Conservation (phyloP, 2,888 invertebrate species). For the Pharmacophagus antenor region DNA sequence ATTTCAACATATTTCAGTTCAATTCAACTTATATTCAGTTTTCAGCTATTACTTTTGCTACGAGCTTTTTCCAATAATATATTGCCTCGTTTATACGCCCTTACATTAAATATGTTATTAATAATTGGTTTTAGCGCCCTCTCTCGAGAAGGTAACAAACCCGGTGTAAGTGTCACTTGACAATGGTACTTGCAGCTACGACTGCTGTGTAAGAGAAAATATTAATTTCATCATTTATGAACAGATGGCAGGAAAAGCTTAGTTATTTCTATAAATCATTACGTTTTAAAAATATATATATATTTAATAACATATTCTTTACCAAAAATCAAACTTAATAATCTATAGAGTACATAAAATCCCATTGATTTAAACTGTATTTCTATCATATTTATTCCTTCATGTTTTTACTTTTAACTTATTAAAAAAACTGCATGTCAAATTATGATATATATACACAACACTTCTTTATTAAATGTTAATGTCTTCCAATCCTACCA, state of each 20-base stretch:
- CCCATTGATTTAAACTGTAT: background rate
- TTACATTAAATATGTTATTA: background rate
- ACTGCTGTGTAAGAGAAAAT: background rate
- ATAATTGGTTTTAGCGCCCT: conserved; percentile 16
- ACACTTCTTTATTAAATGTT: background rate
- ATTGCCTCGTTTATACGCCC: background rate
- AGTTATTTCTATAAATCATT: background rate
- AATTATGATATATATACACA: background rate
- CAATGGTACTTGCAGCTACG: background rate
- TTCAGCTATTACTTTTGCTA: background rate
- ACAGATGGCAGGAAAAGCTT: conserved; percentile 15
- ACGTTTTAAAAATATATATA: background rate
- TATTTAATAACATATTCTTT: background rate
- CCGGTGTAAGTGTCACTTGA: background rate
- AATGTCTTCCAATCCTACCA: conserved; percentile 55
- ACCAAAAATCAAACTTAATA: background rate
- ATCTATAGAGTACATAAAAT: background rate
- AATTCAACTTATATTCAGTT: background rate
- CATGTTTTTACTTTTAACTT: too few species aligned
- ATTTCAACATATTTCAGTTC: too few species aligned
- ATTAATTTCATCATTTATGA: background rate
- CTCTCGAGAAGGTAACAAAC: background rate
- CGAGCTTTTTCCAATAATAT: background rate
- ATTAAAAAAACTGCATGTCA: background rate
- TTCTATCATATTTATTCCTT: background rate